Conservation (phyloP, 2,113 vertebrate species). For the Cyrtonyx montezumae region DNA sequence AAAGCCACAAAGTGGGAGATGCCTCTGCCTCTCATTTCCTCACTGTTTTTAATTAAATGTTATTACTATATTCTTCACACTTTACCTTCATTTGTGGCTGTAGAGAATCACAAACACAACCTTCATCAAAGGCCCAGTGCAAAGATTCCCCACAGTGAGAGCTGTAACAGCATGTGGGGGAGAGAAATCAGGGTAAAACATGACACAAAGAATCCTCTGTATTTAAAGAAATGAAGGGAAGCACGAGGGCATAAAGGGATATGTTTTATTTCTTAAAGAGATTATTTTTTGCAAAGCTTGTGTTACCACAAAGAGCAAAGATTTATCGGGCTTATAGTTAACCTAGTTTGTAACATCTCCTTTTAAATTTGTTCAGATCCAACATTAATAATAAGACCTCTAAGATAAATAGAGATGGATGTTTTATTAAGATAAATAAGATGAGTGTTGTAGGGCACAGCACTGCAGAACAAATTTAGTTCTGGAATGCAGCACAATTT, state of each 20-base stretch:
- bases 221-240: neutral
- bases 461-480: neutral
- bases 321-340: slow-evolving; percentile 60
- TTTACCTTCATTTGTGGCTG: neutral
- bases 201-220: neutral
- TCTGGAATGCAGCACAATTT: slow-evolving; percentile 1
- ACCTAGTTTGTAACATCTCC: slow-evolving; percentile 59
- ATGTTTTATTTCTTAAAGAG: slow-evolving; percentile 43
- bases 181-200: neutral
- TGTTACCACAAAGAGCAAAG: neutral
- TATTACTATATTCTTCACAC: neutral
- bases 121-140: neutral
- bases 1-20: neutral
- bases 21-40: neutral
- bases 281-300: slow-evolving; percentile 54
- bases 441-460: slow-evolving; percentile 22
- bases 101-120: neutral
- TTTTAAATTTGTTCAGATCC: slow-evolving; percentile 54
- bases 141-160: neutral
- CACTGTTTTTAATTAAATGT: no score
- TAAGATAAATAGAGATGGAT: slow-evolving; percentile 56
- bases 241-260: neutral
- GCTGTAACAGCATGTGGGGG: neutral
- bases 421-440: slow-evolving; percentile 65
- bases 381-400: slow-evolving; percentile 45